A percentile compares a stretch with the other conserved stretches of the same genome.
Conservation (phyloP, 1,140 invertebrate genomes). For the Calosoma granatense region DNA sequence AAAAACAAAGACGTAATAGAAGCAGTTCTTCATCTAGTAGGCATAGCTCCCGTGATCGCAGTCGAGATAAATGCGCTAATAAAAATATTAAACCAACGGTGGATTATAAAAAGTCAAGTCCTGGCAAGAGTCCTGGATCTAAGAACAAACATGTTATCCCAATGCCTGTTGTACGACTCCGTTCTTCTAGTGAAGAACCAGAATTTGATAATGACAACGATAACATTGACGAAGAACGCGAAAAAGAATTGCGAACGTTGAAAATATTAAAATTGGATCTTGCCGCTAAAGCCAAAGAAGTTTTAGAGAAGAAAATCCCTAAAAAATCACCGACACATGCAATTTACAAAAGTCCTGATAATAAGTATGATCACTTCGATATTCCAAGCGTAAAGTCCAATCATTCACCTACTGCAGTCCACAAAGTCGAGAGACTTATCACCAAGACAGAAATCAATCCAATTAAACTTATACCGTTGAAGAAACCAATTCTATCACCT, state of each 20-base stretch:
- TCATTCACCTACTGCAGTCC: not conserved
- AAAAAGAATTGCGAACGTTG: slow-evolving; percentile 49
- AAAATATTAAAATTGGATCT: slow-evolving; percentile 48
- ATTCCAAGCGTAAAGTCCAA: not conserved
- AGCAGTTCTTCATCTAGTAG: not conserved
- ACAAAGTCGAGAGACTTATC: not conserved
- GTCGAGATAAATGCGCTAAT: not conserved
- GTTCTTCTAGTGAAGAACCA: slow-evolving; percentile 47
- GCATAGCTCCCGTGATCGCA: not conserved
- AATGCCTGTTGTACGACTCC: slow-evolving; percentile 49
- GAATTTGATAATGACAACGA: slow-evolving; percentile 40
- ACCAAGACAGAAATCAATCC: slow-evolving; percentile 27
- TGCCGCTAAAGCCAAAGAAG: slow-evolving; percentile 50
- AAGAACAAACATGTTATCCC: slow-evolving; percentile 36
- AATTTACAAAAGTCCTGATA: slow-evolving; percentile 12
- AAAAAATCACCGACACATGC: slow-evolving; percentile 23
- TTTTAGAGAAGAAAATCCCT: slow-evolving; percentile 38
- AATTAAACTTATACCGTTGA: slow-evolving; percentile 28
- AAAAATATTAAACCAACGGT: slow-evolving; percentile 25
- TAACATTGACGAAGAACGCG: slow-evolving; percentile 34
- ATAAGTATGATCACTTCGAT: not conserved
- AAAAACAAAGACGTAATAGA: not conserved
- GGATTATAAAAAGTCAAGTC: slow-evolving; percentile 14
- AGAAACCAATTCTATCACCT: slow-evolving; percentile 8
- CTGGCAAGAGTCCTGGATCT: slow-evolving; percentile 16